phyloP scores from a whole-genome alignment of 1,140 invertebrate genomes.

The Cydia fagiglandana region DNA sequence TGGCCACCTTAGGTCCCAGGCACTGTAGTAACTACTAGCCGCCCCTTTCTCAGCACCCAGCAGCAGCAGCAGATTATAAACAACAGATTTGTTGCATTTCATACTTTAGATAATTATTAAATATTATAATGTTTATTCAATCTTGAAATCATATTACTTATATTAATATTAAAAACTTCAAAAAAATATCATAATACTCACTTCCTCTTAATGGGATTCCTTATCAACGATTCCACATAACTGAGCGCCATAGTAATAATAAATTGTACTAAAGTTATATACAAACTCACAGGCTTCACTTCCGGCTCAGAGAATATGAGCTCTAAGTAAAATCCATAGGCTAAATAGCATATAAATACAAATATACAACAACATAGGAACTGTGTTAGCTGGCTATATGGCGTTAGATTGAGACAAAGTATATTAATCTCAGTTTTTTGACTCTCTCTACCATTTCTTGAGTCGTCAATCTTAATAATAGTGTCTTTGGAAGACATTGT shows the following conservation, averaged over 20 bases:
- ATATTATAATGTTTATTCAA: too few species aligned
- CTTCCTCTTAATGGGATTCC: slow-evolving; percentile 83
- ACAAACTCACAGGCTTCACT: slow-evolving; percentile 94
- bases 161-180: too few species aligned
- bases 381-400: slow-evolving; percentile 83
- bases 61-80: too few species aligned
- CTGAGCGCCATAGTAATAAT: slow-evolving; percentile 91
- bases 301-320: slow-evolving; percentile 94
- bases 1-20: too few species aligned
- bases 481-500: slow-evolving; percentile 63
- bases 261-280: slow-evolving; percentile 96
- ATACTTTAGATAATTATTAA: too few species aligned
- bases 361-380: slow-evolving; percentile 88
- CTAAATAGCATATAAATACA: slow-evolving; percentile 92
- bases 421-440: slow-evolving; percentile 80
- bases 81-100: too few species aligned
- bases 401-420: slow-evolving; percentile 86
- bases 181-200: slow-evolving; percentile 70
- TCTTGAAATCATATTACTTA: too few species aligned
- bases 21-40: too few species aligned
- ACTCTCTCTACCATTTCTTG: slow-evolving; percentile 41
- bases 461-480: slow-evolving; percentile 59
- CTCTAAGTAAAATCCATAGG: slow-evolving; percentile 97
- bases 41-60: too few species aligned
- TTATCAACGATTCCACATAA: slow-evolving; percentile 85